Base-by-base conservation (phyloP, 2,888 invertebrate species). In the Drosophila kanekoi region DNA sequence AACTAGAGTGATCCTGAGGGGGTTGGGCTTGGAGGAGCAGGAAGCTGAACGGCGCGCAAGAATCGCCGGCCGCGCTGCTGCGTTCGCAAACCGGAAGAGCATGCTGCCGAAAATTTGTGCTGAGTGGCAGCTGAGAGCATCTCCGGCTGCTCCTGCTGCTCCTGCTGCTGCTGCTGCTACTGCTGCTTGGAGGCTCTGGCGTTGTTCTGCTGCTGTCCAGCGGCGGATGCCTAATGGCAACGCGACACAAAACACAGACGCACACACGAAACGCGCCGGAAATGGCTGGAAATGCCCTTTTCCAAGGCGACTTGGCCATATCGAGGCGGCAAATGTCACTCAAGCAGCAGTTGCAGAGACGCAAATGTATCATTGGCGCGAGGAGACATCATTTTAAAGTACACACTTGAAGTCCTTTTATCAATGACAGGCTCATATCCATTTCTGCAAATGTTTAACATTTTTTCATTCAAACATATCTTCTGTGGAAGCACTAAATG, bases 31-130 rank as follows among this genome's bases (percentile, higher is more conserved):
- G 47, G 37, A 37, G 60, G 38, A 23, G 41, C 28, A 58, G 35
- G 69, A 43, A 62, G 60, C 43, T 28, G 33, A 43, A 28, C 18
- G 35, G 51, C 43, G 18, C 61, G 52, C 51, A 61, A 38, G 51
- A 58, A 43, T 58, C 63, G 56, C 63, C 35, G 43, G 61, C 44
- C 52, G 20, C 47, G 56, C 70, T 71, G 79, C 77, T 82, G 77
- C 72, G 80, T 83, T 45, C 86, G 86, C 79, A 85, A 79, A 82
- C 88, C 88, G 81, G 81, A 82, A 82, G 69, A 79, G 88, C 86
- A 72, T 76, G 82, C 83, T 82, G 88, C 89, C 82, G 77, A 82
- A 82, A 82, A 82, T 82, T 88, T 88, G 77, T 82, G 86, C 88
- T 88, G 88, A 82, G 88, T 82, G 82, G 83, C 86, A 82, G 80